phyloP scores from a whole-genome alignment of 2,888 invertebrate species.

The Drosophila birchii region DNA sequence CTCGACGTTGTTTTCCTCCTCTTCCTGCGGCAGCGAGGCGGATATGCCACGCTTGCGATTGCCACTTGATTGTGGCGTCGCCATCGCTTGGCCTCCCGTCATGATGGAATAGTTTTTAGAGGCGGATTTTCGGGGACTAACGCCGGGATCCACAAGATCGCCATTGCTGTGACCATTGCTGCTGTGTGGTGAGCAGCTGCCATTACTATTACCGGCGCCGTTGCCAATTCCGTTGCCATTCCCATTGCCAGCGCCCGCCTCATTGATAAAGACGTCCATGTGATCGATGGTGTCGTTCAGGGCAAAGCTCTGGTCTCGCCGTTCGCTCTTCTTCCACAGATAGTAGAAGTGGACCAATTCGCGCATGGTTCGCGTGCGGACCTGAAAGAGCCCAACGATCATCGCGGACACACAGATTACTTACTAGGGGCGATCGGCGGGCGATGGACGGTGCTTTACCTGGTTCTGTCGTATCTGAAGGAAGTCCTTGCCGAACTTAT shows the following conservation, averaged over 20 bases:
- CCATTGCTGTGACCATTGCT: constrained; percentile 43
- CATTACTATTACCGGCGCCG: constrained; percentile 52
- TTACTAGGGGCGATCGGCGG: constrained; percentile 19
- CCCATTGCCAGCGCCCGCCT: constrained; percentile 61
- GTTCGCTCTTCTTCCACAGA: constrained; percentile 99
- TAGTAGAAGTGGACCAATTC: constrained; percentile 98
- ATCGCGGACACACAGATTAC: constrained; percentile 24
- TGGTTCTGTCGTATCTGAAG: constrained; percentile 96
- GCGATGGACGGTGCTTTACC: constrained; percentile 83
- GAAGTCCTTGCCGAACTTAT: constrained; percentile 98
- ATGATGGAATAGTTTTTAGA: constrained; percentile 80
- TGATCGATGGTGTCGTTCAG: constrained; percentile 83
- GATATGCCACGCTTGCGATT: constrained; percentile 53
- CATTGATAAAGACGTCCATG: constrained; percentile 83
- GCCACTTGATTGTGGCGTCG: constrained; percentile 4
- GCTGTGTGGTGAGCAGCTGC: constrained; percentile 51
- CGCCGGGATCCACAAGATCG: constrained; percentile 41
- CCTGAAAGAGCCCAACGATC: constrained; percentile 68
- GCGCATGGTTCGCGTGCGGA: constrained; percentile 96
- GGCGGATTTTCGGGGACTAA: constrained; percentile 39
- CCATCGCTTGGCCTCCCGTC: constrained; percentile 57
- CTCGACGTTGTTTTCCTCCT: constrained; percentile 43
- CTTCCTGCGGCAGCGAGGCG: constrained; percentile 42
- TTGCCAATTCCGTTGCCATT: constrained; percentile 44
- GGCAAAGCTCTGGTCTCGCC: constrained; percentile 89